A percentile compares a stretch with the other conserved stretches of the same genome.
Evolutionary conservation across 1,140 invertebrate genomes (phyloP).

Genomic region (Lordiphosa mommai): DNA sequence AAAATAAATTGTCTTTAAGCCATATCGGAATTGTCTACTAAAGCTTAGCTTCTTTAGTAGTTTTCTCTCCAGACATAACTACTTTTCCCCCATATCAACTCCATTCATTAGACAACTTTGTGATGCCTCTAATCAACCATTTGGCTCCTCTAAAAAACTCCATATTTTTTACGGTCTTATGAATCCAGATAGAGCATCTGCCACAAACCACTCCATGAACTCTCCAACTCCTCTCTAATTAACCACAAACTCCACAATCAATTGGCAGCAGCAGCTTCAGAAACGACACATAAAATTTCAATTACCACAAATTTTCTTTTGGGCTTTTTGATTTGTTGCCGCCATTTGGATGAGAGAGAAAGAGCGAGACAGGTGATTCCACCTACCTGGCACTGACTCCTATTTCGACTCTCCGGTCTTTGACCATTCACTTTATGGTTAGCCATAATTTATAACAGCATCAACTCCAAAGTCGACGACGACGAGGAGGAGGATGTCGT

Average conservation of each 20-base stretch:
- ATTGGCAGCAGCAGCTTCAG: conserved; percentile 35
- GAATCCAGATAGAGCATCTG: conserved; percentile 25
- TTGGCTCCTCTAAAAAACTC: background rate
- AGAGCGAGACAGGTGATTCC: background rate
- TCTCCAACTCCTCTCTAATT: conserved; percentile 10
- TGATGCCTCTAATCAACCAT: conserved; percentile 1
- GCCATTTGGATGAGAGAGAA: conserved; percentile 22
- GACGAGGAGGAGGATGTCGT: background rate
- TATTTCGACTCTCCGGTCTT: background rate
- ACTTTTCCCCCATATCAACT: background rate
- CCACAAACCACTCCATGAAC: background rate
- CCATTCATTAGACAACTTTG: background rate
- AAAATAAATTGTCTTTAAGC: no score
- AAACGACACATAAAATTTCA: conserved; percentile 52
- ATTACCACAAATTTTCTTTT: conserved; percentile 52
- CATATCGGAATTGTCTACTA: no score
- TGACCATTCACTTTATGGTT: conserved; percentile 42
- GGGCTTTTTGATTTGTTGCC: conserved; percentile 46
- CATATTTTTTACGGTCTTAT: conserved; percentile 3
- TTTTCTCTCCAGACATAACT: no score
- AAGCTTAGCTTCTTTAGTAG: no score
- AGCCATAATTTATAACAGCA: conserved; percentile 50
- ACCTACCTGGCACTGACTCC: conserved; percentile 12
- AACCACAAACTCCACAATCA: conserved; percentile 33
- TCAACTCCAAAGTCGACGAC: conserved; percentile 25